Evolutionary conservation across 2,113 vertebrate species (phyloP), one percentile per base, ranked within the genome.

Genomic region (Mormoops blainvillei): DNA sequence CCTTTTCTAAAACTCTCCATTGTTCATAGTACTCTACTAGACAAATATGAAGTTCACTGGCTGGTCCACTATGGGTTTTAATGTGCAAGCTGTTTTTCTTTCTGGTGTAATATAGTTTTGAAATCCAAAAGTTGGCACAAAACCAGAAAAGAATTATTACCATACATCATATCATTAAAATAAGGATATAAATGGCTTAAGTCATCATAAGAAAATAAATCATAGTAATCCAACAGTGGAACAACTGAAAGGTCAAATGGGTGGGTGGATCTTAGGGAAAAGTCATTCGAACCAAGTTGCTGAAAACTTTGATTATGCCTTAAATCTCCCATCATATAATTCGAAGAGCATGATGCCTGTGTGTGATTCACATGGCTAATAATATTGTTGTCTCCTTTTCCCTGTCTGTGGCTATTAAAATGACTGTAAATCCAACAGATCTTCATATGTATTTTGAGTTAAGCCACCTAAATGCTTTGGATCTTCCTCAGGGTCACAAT

Each of bases 1-100:
- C 99, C 94, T 99, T 99, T 97, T 99, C 98, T 98, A 99, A 82
- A 96, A 98, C 98, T 98, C 98, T 98, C 98, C 98, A 99, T 93
- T 99, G 98, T 78, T 99, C 98, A 15, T 98, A 99, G 94, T 98
- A 99, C 52, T 99, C 98, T 74, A 99, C 98, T 54, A 99, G 97
- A 67, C 97, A 97, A 94, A 98, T 73, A 13, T 98, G 98, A 94
- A 99, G 98, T 56, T 99, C 98, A 0, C 97, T 99, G 89, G 98
- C 98, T 96, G 98, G 96, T 88, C 98, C 98, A 36, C 95, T 98
- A 28, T 93, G 97, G 65, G 91, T 97, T 95, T 98, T 99, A 86
- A 97, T 92, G 91, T 63, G 61, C 61, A 63, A 63, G 14, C 61
- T 28, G 58, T 61, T 63, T 63, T 63, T 63, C 61, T 63, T 4